A percentile compares a stretch with the other conserved stretches of the same genome.
Evolutionary conservation across 2,888 invertebrate genomes (phyloP).

Genomic region (Rhodophaea formosa): DNA sequence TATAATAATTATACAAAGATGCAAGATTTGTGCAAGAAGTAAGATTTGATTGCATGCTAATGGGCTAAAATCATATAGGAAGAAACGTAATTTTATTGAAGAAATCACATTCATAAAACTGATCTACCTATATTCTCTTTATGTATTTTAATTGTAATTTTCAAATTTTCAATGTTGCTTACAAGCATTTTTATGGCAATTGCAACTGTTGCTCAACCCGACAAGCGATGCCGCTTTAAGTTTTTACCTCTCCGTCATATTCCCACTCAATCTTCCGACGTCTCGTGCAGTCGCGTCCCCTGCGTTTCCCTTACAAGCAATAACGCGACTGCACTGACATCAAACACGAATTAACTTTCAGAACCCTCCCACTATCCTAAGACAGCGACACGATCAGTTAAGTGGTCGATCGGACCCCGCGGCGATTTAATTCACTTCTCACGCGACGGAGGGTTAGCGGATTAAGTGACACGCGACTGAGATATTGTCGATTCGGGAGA

Average conservation of each 20-base stretch:
- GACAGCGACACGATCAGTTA: constrained; percentile 70
- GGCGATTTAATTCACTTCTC: constrained; percentile 76
- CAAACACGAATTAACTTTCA: constrained; percentile 79
- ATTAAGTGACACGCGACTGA: constrained; percentile 75
- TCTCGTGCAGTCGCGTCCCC: background rate
- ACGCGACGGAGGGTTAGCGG: constrained; percentile 74
- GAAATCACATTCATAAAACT: no score
- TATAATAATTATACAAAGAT: no score
- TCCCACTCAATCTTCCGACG: constrained; percentile 6
- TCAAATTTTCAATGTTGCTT: no score
- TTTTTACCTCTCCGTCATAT: background rate
- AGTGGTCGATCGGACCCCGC: constrained; percentile 72
- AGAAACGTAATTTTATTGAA: no score
- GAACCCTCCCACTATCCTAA: constrained; percentile 68
- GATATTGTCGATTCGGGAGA: constrained; percentile 74
- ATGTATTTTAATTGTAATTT: no score
- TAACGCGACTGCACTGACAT: constrained; percentile 71
- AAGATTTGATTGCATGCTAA: no score
- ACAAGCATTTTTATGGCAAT: no score
- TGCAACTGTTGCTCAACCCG: no score
- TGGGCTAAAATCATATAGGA: no score
- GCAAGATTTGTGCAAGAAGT: no score
- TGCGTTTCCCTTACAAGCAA: constrained; percentile 64
- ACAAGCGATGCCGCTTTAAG: no score
- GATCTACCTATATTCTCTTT: no score